Base-by-base conservation (phyloP, 1,140 invertebrate species). In the Eumeta japonica region DNA sequence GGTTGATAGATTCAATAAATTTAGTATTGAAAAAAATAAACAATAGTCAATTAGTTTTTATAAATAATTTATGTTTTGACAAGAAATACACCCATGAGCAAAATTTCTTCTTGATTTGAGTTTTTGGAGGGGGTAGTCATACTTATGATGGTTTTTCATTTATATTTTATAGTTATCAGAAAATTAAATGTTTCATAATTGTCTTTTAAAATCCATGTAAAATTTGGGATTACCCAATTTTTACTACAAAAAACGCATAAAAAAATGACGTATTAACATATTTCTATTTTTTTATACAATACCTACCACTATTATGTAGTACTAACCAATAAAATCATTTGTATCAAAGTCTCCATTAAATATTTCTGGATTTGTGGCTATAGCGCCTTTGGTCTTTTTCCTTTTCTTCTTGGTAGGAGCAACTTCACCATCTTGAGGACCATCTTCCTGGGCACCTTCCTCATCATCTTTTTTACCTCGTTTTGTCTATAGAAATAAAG, bases 401-500 rank as follows among this genome's bases (percentile, higher is more conserved):
- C 71, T 74, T 38, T 71, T 74, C 35, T 70, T 74, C 35, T 62
- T 62, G 4, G 54, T 49, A 1, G 7, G 14, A 3, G 47, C 43
- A 2, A 46, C 35, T 19, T 62, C 55, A 4, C 48, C 48, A n/a
- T 67, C 62, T 4, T 48, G 55, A 12, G 55, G 47, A 1, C 48
- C 50, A 2, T 62, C 51, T 14, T 64, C 56, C 39, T 63, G 52
- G 1, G 36, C 39, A 2, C 41, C 54, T 37, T 64, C 62, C 2
- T 75, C 64, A 34, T 72, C 57, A 37, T 80, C 75, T 43, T 73
- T 76, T 20, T 76, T 77, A 28, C 75, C 72, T 46, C 77, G 49
- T 50, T 78, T 78, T 9, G 61, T 60, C 66, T 78, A 33, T 33
- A 40, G 31, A 39, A 16, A 16, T 4, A 31, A 18, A 19, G 3